Conservation (phyloP, 1,140 invertebrate genomes). For the Diabrotica undecimpunctata region DNA sequence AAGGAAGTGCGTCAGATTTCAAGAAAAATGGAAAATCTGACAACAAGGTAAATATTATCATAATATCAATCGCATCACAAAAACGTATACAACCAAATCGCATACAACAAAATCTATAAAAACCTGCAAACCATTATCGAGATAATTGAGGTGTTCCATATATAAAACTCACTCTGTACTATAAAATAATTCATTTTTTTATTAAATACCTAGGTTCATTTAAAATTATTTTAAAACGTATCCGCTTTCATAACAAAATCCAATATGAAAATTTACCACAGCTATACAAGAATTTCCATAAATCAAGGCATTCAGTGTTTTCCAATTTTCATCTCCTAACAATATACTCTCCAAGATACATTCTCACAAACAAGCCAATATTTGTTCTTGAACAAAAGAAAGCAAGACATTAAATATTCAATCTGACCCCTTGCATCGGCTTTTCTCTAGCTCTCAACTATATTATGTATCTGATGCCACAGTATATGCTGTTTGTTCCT, state of each 20-base stretch:
- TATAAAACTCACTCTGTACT: too few relatives aligned
- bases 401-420: constrained; percentile 15
- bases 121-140: too few relatives aligned
- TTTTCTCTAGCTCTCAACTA: constrained; percentile 3
- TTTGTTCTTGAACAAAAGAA: constrained; percentile 6
- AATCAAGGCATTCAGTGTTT: neutral
- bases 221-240: neutral
- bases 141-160: too few relatives aligned
- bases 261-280: neutral
- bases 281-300: neutral
- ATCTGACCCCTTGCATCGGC: constrained; percentile 6
- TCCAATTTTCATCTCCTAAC: constrained; percentile 4
- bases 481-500: constrained; percentile 14
- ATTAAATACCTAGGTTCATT: neutral
- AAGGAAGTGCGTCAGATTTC: too few relatives aligned
- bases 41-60: too few relatives aligned
- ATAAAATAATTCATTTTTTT: too few relatives aligned
- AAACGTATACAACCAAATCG: too few relatives aligned
- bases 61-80: too few relatives aligned
- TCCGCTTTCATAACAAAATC: neutral
- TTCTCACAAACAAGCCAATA: constrained; percentile 8
- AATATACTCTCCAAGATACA: constrained; percentile 1
- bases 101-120: too few relatives aligned
- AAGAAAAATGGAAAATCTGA: too few relatives aligned
- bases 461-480: constrained; percentile 12